Percentiles rank a stretch among this genome's conserved stretches.
These are phyloP conservation scores for Scopus umbretta DNA, from an alignment of 2,113 vertebrate genomes.

Conservation along the genomic window DNA sequence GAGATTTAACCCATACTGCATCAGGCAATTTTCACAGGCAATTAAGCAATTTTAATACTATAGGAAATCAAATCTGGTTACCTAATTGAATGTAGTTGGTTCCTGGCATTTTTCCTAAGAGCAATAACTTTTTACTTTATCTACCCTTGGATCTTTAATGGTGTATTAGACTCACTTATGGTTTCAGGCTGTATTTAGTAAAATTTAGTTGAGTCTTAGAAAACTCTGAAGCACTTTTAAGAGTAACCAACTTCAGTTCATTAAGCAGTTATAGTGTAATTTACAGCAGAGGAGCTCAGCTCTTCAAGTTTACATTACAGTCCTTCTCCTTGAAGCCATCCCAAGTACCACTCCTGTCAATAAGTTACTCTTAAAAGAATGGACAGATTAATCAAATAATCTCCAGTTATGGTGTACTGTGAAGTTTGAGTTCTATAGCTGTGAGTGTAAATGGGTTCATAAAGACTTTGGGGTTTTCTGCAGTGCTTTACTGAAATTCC, in stretches of 20 bases:
- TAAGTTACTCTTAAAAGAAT: not conserved
- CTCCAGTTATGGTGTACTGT: not conserved
- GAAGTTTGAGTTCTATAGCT: not conserved
- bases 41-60: constrained; percentile 28
- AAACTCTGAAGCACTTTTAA: not conserved
- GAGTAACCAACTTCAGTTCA: not conserved
- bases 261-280: not conserved
- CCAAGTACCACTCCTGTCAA: not conserved
- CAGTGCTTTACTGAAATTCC: not conserved
- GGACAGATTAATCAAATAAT: not conserved
- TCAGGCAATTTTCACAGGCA: constrained; percentile 37
- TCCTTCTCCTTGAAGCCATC: not conserved
- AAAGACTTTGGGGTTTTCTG: not conserved
- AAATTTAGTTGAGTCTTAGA: constrained; percentile 1
- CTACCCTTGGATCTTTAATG: not conserved
- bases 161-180: not conserved
- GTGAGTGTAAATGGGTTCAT: not conserved
- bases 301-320: not conserved
- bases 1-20: not conserved
- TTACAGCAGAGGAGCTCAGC: not conserved
- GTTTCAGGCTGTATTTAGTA: not conserved
- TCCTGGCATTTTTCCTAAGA: not conserved
- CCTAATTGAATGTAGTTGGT: constrained; percentile 19
- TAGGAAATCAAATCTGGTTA: constrained; percentile 35
- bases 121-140: not conserved